These are phyloP conservation scores for Diaphora mendica DNA, from an alignment of 2,888 invertebrate genomes.

Conservation along the genomic window DNA sequence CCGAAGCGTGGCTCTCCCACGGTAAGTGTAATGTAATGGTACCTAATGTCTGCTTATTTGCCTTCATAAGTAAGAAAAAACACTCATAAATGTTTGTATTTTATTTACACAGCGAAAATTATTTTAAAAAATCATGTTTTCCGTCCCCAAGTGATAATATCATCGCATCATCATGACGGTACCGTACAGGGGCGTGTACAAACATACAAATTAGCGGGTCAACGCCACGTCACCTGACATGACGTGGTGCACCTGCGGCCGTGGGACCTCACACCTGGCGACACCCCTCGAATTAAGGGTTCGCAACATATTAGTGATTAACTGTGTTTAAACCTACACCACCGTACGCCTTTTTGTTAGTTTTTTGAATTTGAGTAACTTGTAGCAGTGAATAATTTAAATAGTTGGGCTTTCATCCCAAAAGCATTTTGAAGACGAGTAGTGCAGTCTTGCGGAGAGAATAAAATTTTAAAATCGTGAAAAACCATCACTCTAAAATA, in stretches of 20 bases:
- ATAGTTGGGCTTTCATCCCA: no score
- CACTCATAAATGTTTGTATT: no score
- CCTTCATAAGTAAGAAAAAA: no score
- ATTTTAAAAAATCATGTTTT: not conserved
- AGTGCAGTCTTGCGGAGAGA: no score
- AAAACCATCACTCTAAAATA: no score
- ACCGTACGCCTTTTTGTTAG: not conserved
- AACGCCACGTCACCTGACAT: slow-evolving; percentile 23
- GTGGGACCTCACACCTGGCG: slow-evolving; percentile 57
- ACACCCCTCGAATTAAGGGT: slow-evolving; percentile 16
- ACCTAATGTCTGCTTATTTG: no score
- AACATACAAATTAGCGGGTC: slow-evolving; percentile 14
- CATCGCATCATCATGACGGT: not conserved
- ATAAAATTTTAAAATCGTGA: no score
- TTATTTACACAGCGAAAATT: no score
- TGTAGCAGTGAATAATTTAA: not conserved
- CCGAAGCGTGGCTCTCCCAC: no score
- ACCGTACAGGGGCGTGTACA: slow-evolving; percentile 8
- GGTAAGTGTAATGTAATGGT: no score
- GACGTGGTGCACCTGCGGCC: slow-evolving; percentile 55
- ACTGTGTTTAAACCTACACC: slow-evolving; percentile 10
- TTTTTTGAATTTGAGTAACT: not conserved
- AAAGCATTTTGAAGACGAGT: no score
- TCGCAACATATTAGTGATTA: slow-evolving; percentile 10
- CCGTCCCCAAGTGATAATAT: not conserved